These are phyloP conservation scores for Troides aeacus DNA, from an alignment of 2,888 invertebrate species.

Conservation along the genomic window DNA sequence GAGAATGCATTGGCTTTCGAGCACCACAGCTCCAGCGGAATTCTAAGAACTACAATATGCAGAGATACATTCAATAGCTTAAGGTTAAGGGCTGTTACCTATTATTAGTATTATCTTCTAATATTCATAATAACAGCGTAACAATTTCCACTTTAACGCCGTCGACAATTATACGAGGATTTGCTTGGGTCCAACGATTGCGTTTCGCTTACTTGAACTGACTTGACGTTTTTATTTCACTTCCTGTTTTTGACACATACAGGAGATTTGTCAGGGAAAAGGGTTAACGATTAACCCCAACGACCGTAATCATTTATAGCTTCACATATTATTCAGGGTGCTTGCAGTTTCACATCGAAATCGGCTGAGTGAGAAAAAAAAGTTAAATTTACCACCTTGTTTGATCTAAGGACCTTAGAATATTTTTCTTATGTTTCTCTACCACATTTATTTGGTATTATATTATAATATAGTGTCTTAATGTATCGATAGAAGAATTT, in stretches of 20 bases:
- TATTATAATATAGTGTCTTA: no score
- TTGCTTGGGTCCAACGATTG: slow-evolving; percentile 22
- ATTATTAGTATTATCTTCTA: no score
- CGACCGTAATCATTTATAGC: slow-evolving; percentile 22
- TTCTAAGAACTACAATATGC: no score
- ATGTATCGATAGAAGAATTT: no score
- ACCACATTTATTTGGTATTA: no score
- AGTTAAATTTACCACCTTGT: not conserved
- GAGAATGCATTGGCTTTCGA: no score
- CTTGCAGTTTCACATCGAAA: not conserved
- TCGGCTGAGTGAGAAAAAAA: not conserved
- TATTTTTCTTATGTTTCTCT: no score
- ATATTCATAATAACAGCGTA: not conserved
- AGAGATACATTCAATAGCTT: no score
- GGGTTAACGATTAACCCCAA: slow-evolving; percentile 24
- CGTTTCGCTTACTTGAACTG: slow-evolving; percentile 11
- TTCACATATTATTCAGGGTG: not conserved
- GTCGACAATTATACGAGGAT: slow-evolving; percentile 10
- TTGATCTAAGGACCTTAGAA: no score
- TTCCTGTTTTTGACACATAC: slow-evolving; percentile 28
- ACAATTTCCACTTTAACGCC: slow-evolving; percentile 5
- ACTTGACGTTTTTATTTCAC: slow-evolving; percentile 23
- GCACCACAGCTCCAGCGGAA: no score
- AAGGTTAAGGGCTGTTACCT: no score
- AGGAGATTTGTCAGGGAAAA: slow-evolving; percentile 27